A percentile compares a stretch with the other conserved stretches of the same genome.
Evolutionary conservation across 2,797 vertebrate genomes (phyloP).

Genomic region (Sebastes vulpes): DNA sequence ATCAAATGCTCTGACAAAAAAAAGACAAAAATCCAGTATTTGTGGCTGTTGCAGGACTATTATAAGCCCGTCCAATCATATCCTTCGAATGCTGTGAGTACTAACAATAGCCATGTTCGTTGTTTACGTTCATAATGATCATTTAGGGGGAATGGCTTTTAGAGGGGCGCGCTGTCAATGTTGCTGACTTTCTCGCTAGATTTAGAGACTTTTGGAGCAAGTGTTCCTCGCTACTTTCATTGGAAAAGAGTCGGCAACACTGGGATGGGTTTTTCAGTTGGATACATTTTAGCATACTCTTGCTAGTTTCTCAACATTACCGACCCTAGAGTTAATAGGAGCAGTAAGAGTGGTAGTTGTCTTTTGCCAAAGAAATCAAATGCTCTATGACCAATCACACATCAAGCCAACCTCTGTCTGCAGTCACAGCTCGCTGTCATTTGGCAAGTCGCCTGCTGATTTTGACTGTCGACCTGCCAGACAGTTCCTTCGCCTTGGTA

Average conservation of each 20-base stretch:
- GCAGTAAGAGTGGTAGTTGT: too few relatives aligned
- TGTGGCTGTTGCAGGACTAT: too few relatives aligned
- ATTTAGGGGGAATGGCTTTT: too few relatives aligned
- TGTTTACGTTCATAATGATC: too few relatives aligned
- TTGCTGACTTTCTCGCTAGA: neutral
- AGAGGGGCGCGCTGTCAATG: neutral
- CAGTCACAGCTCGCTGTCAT: slow-evolving; percentile 12
- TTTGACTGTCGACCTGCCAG: slow-evolving; percentile 30
- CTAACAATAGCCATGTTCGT: too few relatives aligned
- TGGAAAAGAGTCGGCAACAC: neutral
- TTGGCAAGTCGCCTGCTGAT: slow-evolving; percentile 21
- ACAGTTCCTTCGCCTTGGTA: slow-evolving; percentile 18
- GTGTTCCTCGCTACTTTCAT: fast-evolving
- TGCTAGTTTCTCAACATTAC: neutral
- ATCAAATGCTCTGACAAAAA: too few relatives aligned
- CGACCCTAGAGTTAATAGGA: neutral
- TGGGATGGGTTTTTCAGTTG: neutral
- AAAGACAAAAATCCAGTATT: too few relatives aligned
- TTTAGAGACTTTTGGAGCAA: neutral
- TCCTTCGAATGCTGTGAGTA: too few relatives aligned
- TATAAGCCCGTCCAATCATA: too few relatives aligned
- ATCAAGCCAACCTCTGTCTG: neutral
- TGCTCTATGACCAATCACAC: neutral
- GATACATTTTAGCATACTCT: neutral
- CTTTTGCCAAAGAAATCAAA: neutral